Conservation (phyloP, 2,797 vertebrate species). For the Catamblyrhynchus diadema region DNA sequence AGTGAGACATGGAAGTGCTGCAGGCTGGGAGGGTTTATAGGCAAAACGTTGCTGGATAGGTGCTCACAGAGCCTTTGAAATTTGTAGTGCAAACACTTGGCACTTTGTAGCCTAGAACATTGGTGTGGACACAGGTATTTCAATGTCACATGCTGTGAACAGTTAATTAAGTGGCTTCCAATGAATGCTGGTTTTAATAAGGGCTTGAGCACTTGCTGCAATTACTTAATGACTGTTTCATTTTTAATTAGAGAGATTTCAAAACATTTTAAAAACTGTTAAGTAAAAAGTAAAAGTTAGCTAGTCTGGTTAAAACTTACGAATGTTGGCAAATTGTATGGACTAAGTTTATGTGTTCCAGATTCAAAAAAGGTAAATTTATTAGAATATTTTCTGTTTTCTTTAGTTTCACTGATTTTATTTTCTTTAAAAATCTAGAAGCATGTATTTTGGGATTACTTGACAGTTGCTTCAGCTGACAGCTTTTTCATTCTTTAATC, state of each 20-base stretch:
- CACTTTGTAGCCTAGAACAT: neutral
- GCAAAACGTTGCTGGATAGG: fast-evolving
- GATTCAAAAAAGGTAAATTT: neutral
- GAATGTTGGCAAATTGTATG: neutral
- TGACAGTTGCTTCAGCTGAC: neutral
- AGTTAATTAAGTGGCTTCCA: neutral
- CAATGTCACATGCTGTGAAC: neutral
- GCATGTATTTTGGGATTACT: neutral
- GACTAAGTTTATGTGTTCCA: neutral
- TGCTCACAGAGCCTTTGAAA: neutral
- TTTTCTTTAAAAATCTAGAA: neutral
- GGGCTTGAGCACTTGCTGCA: neutral
- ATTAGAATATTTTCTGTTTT: neutral
- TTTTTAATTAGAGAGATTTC: neutral
- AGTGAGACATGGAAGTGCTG: neutral
- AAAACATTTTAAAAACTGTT: neutral
- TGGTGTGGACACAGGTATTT: neutral
- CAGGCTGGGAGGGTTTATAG: neutral
- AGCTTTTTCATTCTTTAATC: neutral
- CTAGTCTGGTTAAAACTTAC: neutral
- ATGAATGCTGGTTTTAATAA: neutral
- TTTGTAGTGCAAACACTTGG: neutral
- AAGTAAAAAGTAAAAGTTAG: neutral
- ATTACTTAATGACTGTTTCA: neutral
- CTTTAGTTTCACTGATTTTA: neutral